These are phyloP conservation scores for Andrena camellia DNA, from an alignment of 2,888 invertebrate genomes.

Conservation along the genomic window DNA sequence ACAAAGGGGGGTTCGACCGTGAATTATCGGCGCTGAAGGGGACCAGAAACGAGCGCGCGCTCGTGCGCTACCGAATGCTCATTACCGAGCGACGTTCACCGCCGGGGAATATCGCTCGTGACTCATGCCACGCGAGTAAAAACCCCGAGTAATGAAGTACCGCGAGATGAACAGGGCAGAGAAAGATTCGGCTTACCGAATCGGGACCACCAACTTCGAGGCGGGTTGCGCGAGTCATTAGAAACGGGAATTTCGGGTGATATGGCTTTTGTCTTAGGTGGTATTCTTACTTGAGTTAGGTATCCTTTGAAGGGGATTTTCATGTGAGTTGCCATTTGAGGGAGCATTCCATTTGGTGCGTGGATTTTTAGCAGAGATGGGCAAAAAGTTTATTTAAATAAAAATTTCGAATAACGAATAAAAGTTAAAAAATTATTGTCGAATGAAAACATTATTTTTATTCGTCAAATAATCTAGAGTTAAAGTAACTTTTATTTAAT, in stretches of 20 bases:
- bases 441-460: too few relatives aligned
- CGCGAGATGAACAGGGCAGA: slow-evolving; percentile 37
- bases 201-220: slow-evolving; percentile 53
- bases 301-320: too few relatives aligned
- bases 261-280: neutral
- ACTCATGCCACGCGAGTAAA: slow-evolving; percentile 67
- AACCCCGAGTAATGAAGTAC: slow-evolving; percentile 58
- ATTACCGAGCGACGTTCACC: slow-evolving; percentile 55
- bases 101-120: slow-evolving; percentile 65
- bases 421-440: too few relatives aligned
- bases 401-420: too few relatives aligned
- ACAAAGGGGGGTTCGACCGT: slow-evolving; percentile 47
- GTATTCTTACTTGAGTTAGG: neutral
- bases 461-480: too few relatives aligned
- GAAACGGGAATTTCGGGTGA: neutral
- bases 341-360: too few relatives aligned
- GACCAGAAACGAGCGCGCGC: slow-evolving; percentile 50
- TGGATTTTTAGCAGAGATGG: too few relatives aligned
- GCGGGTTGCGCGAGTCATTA: slow-evolving; percentile 14
- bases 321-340: too few relatives aligned
- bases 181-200: slow-evolving; percentile 52
- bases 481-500: too few relatives aligned
- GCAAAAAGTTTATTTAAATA: too few relatives aligned
- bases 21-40: slow-evolving; percentile 63
- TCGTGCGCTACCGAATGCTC: slow-evolving; percentile 68